A percentile compares a stretch with the other conserved stretches of the same genome.
These are phyloP conservation scores for Phodopus roborovskii DNA, from an alignment of 2,113 vertebrate species.

Conservation along the genomic window DNA sequence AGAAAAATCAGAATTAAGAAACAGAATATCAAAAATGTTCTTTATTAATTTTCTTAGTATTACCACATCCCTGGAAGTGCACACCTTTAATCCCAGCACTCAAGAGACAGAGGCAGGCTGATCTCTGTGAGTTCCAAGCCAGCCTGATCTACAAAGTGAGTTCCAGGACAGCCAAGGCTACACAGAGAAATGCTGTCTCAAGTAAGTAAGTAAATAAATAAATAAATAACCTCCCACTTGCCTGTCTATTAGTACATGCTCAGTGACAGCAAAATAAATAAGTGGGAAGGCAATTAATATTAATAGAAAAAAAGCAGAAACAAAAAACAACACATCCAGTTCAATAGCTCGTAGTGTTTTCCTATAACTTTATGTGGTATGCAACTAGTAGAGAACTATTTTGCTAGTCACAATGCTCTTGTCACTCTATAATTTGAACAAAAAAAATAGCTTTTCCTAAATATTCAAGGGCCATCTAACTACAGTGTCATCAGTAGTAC, in stretches of 20 bases:
- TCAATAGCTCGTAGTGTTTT: not conserved
- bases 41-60: conserved; percentile 12
- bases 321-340: not conserved
- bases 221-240: not conserved
- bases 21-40: conserved; percentile 4
- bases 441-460: conserved; percentile 22
- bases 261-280: not conserved
- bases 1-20: not conserved
- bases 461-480: not conserved
- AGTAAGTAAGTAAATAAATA: too few relatives aligned
- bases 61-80: not conserved
- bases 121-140: too few relatives aligned
- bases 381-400: not conserved
- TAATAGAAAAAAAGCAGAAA: not conserved
- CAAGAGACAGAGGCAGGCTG: too few relatives aligned
- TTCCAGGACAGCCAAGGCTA: too few relatives aligned
- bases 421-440: not conserved
- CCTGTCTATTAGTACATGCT: not conserved
- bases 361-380: not conserved
- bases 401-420: not conserved
- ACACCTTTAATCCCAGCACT: too few relatives aligned
- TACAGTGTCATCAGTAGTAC: not conserved
- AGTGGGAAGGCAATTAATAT: not conserved
- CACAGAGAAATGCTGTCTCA: too few relatives aligned
- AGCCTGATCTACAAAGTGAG: too few relatives aligned